Percentiles rank a stretch among this genome's conserved stretches.
These are phyloP conservation scores for Orchesellides sinensis DNA, from an alignment of 2,888 invertebrate genomes.

Conservation along the genomic window DNA sequence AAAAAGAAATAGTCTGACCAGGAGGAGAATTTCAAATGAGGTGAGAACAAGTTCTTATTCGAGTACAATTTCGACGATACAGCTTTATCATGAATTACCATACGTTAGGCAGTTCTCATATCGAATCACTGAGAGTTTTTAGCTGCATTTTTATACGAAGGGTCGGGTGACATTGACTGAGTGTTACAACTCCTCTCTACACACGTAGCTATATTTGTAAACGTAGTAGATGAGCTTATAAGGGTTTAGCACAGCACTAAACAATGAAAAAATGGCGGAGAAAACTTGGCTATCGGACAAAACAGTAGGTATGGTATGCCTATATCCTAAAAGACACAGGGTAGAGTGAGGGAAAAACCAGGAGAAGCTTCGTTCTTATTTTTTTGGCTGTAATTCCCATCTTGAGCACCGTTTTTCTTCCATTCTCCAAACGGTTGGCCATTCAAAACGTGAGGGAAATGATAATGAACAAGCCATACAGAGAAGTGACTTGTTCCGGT, in stretches of 20 bases:
- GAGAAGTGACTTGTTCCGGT: constrained; percentile 30
- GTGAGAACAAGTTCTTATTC: constrained; percentile 39
- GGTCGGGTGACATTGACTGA: constrained; percentile 41
- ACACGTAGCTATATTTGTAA: not conserved
- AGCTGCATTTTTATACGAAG: not conserved
- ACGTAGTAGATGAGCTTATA: not conserved
- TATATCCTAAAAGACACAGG: not conserved
- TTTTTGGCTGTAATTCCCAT: constrained; percentile 61
- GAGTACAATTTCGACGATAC: not conserved
- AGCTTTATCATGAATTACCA: constrained; percentile 59
- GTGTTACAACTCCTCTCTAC: constrained; percentile 3
- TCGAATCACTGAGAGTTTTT: not conserved
- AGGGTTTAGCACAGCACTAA: not conserved
- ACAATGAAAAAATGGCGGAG: constrained; percentile 22
- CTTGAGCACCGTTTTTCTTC: constrained; percentile 58
- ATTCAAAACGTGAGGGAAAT: constrained; percentile 66
- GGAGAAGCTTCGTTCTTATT: constrained; percentile 36
- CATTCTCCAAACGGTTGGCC: constrained; percentile 66
- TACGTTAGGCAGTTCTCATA: constrained; percentile 36
- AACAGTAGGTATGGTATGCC: constrained; percentile 22
- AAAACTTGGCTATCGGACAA: constrained; percentile 61
- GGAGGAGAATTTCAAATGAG: constrained; percentile 57
- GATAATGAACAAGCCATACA: constrained; percentile 43
- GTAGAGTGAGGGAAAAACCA: constrained; percentile 6
- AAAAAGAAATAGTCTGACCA: constrained; percentile 49